These are phyloP conservation scores for Lepas anatifera DNA, from an alignment of 2,888 invertebrate genomes.

Conservation along the genomic window DNA sequence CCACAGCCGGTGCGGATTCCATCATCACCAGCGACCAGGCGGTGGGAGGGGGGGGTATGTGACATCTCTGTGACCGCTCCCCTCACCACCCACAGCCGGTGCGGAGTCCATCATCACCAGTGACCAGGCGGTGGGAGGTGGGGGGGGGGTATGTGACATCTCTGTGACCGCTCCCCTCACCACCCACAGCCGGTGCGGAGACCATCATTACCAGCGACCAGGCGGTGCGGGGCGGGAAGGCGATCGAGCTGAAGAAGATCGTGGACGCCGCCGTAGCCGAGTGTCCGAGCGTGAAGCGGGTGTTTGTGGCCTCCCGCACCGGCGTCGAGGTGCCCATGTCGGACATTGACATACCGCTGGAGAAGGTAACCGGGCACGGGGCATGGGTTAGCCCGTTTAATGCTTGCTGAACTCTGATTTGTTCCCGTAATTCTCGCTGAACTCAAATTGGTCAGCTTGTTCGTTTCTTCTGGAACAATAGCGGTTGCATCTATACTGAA, in stretches of 20 bases:
- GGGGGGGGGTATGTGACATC: too few species aligned
- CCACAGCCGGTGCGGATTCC: not conserved
- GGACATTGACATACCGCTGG: slow-evolving; percentile 32
- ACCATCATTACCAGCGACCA: slow-evolving; percentile 39
- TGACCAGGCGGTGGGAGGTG: not conserved
- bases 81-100: too few species aligned
- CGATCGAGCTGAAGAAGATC: slow-evolving; percentile 35
- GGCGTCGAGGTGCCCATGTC: slow-evolving; percentile 32
- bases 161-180: not conserved
- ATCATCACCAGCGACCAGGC: not conserved
- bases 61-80: too few species aligned
- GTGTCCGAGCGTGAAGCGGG: slow-evolving; percentile 34
- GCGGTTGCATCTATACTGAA: too few species aligned
- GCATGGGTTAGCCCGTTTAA: too few species aligned
- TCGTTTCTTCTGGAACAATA: too few species aligned
- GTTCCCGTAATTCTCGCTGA: too few species aligned
- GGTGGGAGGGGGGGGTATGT: not conserved
- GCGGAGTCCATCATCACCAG: not conserved
- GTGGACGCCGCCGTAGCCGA: slow-evolving; percentile 35
- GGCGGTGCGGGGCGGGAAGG: slow-evolving; percentile 35
- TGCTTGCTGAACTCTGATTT: too few species aligned
- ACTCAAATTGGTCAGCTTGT: too few species aligned
- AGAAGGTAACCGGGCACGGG: too few species aligned
- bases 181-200: slow-evolving; percentile 34
- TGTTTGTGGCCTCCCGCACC: slow-evolving; percentile 36